These are phyloP conservation scores for rat (Rattus norvegicus) DNA, from an alignment of 2,113 vertebrate genomes.

Conservation along the genomic window GRCr8 NC_086019.1:101092001-101092500, in stretches of 20 bases:
- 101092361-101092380: not conserved
- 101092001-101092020: not conserved
- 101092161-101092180: slow-evolving; percentile 11
- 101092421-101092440: fast-evolving
- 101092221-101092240: slow-evolving; percentile 56
- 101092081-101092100: slow-evolving; percentile 62
- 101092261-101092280: not conserved
- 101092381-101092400: not conserved
- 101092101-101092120: slow-evolving; percentile 40
- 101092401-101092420: fast-evolving
- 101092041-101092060: slow-evolving; percentile 64
- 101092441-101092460: not conserved
- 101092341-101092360: no score
- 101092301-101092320: not conserved
- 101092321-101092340: not conserved
- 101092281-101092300: not conserved
- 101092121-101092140: slow-evolving; percentile 28
- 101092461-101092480: not conserved
- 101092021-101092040: slow-evolving; percentile 51
- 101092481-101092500: not conserved
- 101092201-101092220: slow-evolving; percentile 4
- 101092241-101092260: slow-evolving; percentile 21
- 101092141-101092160: not conserved
- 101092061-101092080: slow-evolving; percentile 64
- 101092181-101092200: not conserved